Conservation (phyloP, 2,113 vertebrate species). For the Pantherophis guttatus region DNA sequence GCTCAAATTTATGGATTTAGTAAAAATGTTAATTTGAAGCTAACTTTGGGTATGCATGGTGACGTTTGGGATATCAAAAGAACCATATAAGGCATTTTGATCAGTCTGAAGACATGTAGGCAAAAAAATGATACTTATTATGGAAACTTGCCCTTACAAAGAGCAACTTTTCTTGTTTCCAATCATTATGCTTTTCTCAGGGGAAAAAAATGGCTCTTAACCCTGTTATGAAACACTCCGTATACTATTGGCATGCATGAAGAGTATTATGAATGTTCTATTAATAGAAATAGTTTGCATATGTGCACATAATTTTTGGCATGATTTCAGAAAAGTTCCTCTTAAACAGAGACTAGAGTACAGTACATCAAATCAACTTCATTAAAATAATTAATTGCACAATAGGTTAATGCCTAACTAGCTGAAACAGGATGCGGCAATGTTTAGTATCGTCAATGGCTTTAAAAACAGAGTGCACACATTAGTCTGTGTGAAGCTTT, state of each 20-base stretch:
- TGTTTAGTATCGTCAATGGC: neutral
- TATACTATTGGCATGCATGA: neutral
- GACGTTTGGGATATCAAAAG: neutral
- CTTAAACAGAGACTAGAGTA: neutral
- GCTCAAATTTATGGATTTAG: neutral
- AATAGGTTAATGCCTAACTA: neutral
- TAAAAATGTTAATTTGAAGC: neutral
- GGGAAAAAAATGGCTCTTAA: neutral
- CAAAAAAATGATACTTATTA: neutral
- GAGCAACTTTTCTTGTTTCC: neutral
- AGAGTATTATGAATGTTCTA: neutral
- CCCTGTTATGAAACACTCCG: neutral
- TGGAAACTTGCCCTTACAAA: neutral
- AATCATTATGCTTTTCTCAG: neutral
- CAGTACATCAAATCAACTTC: neutral
- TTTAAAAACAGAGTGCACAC: neutral
- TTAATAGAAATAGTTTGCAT: neutral
- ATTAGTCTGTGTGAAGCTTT: neutral
- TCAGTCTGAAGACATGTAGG: neutral
- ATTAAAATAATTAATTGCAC: neutral
- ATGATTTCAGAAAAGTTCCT: neutral
- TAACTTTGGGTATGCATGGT: neutral
- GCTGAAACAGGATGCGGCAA: neutral
- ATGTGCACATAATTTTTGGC: neutral
- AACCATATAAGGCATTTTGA: neutral